Conservation (phyloP, 2,888 invertebrate genomes). For the Rhimphoctona megacephalus region DNA sequence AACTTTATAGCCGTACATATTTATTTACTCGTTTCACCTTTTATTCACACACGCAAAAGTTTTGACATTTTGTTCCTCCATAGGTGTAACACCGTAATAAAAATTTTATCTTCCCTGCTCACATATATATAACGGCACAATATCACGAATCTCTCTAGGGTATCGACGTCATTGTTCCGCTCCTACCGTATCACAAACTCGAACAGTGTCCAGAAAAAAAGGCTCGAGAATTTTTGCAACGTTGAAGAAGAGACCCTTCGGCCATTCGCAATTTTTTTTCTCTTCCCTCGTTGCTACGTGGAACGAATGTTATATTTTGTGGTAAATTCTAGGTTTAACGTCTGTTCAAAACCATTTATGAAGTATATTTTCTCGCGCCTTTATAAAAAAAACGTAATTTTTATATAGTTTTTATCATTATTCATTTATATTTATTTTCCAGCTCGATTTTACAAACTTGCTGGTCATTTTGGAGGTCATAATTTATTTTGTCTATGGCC, state of each 20-base stretch:
- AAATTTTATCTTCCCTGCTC: slow-evolving; percentile 30
- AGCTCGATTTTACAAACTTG: neutral
- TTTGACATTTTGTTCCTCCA: neutral
- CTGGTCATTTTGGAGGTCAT: neutral
- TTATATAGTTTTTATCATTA: neutral
- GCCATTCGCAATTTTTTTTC: neutral
- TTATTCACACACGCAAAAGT: neutral
- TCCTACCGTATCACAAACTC: neutral
- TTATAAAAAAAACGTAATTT: neutral
- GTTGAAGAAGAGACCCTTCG: neutral
- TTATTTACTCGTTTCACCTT: neutral
- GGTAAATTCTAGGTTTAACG: neutral
- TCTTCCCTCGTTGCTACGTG: neutral
- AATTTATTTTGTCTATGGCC: too few relatives aligned
- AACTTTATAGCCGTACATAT: neutral
- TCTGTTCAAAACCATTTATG: neutral
- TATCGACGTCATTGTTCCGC: slow-evolving; percentile 11
- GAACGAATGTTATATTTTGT: neutral
- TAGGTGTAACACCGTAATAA: slow-evolving; percentile 44
- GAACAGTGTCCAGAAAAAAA: neutral
- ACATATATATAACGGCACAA: neutral
- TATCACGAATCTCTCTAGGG: slow-evolving; percentile 15
- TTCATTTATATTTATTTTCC: neutral
- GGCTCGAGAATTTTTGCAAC: neutral
- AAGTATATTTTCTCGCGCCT: neutral